phyloP scores from a whole-genome alignment of 2,888 invertebrate species.

The Tyria jacobaeae region DNA sequence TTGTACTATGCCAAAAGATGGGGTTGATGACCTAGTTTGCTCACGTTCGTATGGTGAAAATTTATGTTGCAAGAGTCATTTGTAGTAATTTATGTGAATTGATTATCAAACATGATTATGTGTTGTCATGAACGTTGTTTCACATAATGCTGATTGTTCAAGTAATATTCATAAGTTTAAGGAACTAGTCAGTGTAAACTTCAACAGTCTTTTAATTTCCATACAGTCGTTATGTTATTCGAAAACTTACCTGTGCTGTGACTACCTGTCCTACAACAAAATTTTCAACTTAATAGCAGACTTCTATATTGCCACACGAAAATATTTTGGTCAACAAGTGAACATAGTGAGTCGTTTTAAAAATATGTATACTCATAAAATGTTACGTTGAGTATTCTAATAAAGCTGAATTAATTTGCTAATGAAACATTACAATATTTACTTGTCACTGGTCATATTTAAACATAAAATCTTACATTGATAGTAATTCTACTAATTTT shows the following conservation, averaged over 20 bases:
- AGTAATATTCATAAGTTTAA: slow-evolving; percentile 15
- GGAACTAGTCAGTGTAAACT: slow-evolving; percentile 2
- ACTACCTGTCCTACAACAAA: background rate
- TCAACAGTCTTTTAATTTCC: slow-evolving; percentile 14
- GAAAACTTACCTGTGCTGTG: background rate
- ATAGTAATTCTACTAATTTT: no score
- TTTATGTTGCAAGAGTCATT: slow-evolving; percentile 25
- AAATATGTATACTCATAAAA: no score
- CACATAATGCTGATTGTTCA: slow-evolving; percentile 18
- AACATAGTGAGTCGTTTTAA: no score
- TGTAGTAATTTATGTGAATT: slow-evolving; percentile 35
- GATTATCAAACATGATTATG: slow-evolving; percentile 36
- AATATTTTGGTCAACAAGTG: no score
- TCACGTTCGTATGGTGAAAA: slow-evolving; percentile 31
- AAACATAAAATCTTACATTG: no score
- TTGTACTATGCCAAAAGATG: slow-evolving; percentile 21
- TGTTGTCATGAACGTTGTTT: slow-evolving; percentile 26
- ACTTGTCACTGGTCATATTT: no score
- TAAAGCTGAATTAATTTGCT: no score
- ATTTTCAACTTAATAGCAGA: background rate
- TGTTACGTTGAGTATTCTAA: no score
- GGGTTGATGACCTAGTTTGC: slow-evolving; percentile 29
- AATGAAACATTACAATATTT: no score
- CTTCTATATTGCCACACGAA: background rate
- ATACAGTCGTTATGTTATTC: background rate